These are phyloP conservation scores for Epinotia bilunana DNA, from an alignment of 2,888 invertebrate genomes.

Conservation along the genomic window DNA sequence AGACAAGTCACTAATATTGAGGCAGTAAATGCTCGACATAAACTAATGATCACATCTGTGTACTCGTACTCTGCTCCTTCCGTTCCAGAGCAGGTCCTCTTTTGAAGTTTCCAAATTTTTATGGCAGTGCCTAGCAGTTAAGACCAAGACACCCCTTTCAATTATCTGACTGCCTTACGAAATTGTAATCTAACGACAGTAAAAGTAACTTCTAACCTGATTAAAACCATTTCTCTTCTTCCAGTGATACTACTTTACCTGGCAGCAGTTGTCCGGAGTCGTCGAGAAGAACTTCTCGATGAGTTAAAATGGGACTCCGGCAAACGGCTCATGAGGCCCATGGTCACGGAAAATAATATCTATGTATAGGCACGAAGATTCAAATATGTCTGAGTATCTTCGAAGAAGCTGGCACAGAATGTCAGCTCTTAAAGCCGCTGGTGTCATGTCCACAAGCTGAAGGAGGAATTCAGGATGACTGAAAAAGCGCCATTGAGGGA, in stretches of 20 bases:
- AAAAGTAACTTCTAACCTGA: background rate
- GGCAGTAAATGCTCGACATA: too few relatives aligned
- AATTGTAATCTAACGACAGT: too few relatives aligned
- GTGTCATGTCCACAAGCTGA: background rate
- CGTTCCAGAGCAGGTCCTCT: too few relatives aligned
- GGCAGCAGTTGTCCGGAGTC: slow-evolving; percentile 67
- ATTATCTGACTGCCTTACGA: too few relatives aligned
- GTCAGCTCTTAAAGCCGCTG: background rate
- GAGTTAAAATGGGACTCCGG: slow-evolving; percentile 57
- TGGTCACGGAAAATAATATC: slow-evolving; percentile 53
- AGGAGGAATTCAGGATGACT: background rate
- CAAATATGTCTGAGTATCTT: background rate
- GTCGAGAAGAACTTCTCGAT: slow-evolving; percentile 61
- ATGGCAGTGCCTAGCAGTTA: too few relatives aligned
- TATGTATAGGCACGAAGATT: slow-evolving; percentile 33
- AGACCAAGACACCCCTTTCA: too few relatives aligned
- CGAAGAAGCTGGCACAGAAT: background rate
- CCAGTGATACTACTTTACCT: slow-evolving; percentile 66
- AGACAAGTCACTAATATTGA: too few relatives aligned
- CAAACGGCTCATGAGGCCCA: slow-evolving; percentile 55
- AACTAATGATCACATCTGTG: too few relatives aligned
- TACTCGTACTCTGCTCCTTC: too few relatives aligned
- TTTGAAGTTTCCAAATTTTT: too few relatives aligned
- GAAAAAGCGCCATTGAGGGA: background rate
- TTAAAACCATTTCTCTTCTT: slow-evolving; percentile 35